Base-by-base conservation (phyloP, 2,113 vertebrate species). In the Pseudorectes ferrugineus region DNA sequence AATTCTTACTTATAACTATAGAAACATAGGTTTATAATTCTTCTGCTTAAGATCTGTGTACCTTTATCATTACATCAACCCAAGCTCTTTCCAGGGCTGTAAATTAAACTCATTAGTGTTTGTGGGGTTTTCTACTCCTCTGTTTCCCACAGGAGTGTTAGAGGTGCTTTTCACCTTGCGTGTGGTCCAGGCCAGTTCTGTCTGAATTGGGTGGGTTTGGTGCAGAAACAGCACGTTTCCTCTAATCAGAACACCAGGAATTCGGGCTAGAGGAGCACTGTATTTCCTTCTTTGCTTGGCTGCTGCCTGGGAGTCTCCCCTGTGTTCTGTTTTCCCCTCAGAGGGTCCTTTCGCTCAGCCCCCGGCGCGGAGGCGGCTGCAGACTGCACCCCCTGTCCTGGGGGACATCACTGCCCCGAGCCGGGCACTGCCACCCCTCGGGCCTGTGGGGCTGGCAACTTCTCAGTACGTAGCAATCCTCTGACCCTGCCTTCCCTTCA, bases 381-480 rank as follows among this genome's bases (percentile, higher is more conserved):
- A 78, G 98, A 98, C 94, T 99, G 99, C 93, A 84, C 81, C 31
- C 92, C 92, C 25, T 99, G 99, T 87, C 98, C 98, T 23, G 98
- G 97, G 43, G 99, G 99, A 7, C 98, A 99, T 91, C 98, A 96
- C 72, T 99, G 99, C 93, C 98, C 98, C 48, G 94, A 97, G 67
- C 97, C 98, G 88, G 98, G 98, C 76, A 99, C 98, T 7, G 87
- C 95, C 85, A 96, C 93, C 82, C 98, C 99, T 46, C 95, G 26
- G 83, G 87, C 97, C 3, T 99, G 99, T 58, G 97, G 98, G 48
- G 78, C 97, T 89, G 99, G 99, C 91, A 99, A 97, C 93, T 99
- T 98, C 97, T 99, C 98, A n/a, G 99, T 99, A 97, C 98, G 98
- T 81, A 45, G 70, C 55, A 28, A 6, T 13, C 5, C 28, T 25